Evolutionary conservation across 2,888 invertebrate species (phyloP).

Genomic region (Eudasyphora cyanicolor): DNA sequence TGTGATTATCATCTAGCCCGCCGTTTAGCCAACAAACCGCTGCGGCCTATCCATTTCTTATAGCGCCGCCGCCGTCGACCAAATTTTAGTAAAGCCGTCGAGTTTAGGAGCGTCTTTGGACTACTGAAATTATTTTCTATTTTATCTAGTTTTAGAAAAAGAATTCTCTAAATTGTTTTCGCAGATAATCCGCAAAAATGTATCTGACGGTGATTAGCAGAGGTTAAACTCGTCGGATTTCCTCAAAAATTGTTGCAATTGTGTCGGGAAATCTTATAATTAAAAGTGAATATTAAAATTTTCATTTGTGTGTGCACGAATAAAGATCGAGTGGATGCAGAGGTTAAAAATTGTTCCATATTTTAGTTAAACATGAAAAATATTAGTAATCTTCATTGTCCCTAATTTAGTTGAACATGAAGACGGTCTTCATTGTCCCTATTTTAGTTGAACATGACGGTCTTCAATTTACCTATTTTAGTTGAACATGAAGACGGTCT

Average conservation of each 20-base stretch:
- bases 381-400: not conserved
- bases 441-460: too few species aligned
- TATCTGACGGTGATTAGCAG: conserved; percentile 5
- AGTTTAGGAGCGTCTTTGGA: too few species aligned
- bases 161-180: conserved; percentile 26
- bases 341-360: too few species aligned
- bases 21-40: too few species aligned
- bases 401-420: conserved; percentile 18
- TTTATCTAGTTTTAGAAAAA: conserved; percentile 45
- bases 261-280: conserved; percentile 27
- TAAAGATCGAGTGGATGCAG: conserved; percentile 29
- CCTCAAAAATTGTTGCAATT: conserved; percentile 4
- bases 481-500: too few species aligned
- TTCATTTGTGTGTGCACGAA: conserved; percentile 46
- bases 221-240: not conserved
- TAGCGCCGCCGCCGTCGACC: too few species aligned
- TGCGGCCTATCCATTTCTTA: too few species aligned
- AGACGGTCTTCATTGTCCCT: too few species aligned
- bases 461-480: too few species aligned
- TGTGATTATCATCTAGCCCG: too few species aligned
- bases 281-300: conserved; percentile 61
- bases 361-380: conserved; percentile 21
- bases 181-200: conserved; percentile 41
- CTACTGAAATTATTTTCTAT: conserved; percentile 56
- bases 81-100: too few species aligned